Conservation (phyloP, 2,113 vertebrate genomes). For the Platanista minor region DNA sequence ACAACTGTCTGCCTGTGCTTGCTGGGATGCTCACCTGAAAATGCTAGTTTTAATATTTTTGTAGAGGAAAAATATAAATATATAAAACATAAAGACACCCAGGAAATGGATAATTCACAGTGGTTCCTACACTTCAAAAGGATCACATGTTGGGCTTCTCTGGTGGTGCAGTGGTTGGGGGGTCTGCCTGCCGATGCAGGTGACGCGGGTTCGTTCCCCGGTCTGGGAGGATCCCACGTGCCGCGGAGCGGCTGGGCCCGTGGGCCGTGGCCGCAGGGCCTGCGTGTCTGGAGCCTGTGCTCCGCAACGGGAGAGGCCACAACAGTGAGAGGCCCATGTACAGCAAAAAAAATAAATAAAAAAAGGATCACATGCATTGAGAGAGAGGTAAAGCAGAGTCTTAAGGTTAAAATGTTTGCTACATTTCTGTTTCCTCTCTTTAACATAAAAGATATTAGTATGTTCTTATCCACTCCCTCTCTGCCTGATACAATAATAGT, state of each 20-base stretch:
- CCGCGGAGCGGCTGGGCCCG: too few relatives aligned
- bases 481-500: background rate
- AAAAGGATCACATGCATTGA: background rate
- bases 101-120: background rate
- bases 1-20: background rate
- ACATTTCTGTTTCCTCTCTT: background rate
- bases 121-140: background rate
- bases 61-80: background rate
- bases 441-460: background rate
- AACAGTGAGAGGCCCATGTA: too few relatives aligned
- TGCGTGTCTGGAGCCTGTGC: too few relatives aligned
- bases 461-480: background rate
- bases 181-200: too few relatives aligned
- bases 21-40: background rate
- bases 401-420: background rate
- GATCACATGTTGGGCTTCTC: too few relatives aligned
- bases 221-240: too few relatives aligned
- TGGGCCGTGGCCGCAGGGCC: too few relatives aligned
- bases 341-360: too few relatives aligned
- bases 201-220: too few relatives aligned
- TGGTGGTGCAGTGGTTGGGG: too few relatives aligned
- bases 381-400: background rate
- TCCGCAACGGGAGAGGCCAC: too few relatives aligned
- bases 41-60: background rate
- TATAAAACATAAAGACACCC: background rate